Base-by-base conservation (phyloP, 2,888 invertebrate genomes). In the Cyrtodaria siliqua region DNA sequence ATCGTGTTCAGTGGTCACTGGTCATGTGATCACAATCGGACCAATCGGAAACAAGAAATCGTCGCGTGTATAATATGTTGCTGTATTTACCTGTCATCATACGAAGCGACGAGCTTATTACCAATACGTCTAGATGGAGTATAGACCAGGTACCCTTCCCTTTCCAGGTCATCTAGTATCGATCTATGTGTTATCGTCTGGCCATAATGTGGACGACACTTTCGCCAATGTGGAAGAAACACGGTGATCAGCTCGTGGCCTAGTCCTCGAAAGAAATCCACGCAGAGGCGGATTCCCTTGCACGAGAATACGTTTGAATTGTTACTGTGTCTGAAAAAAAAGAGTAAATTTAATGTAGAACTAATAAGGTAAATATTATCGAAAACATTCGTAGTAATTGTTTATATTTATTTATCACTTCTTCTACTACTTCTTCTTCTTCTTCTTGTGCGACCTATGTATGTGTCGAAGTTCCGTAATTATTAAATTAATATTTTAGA, bases 111-210 rank as follows among this genome's bases (percentile, higher is more conserved):
- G 12, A 90, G 89, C 50, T 90, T 90, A 4, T 97, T 97, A 44
- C 95, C 94, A 14, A 97, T 95, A 71, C 96, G 95, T 69, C 98
- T 94, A 42, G 98, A 97, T 1, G 99, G 99, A 16, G 99, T 99
- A 94, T 97, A 99, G 9, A 97, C 97, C 74, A 99, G 94, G 69
- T 96, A 94, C 29, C 97, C 95, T 88, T 97, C 96, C 60, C 96
- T 94, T 92, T 98, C 97, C 79, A 99, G 90, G 12, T 94, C 89
- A 79, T 95, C 95, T 77, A 97, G 92, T 14, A 96, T 87, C 0
- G 93, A 91, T 0, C 95, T 95, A 84, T 95, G 93, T 86, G 94
- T 94, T 27, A 90, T 82, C n/a, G 79, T 63, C 47, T 76, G 70
- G 47, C 81, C 71, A 18, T 53, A 44, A 68, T 85, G 70, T 93